Percentiles rank a stretch among this genome's conserved stretches.
phyloP scores from a whole-genome alignment of 1,140 invertebrate genomes.

The Cepaea nemoralis region DNA sequence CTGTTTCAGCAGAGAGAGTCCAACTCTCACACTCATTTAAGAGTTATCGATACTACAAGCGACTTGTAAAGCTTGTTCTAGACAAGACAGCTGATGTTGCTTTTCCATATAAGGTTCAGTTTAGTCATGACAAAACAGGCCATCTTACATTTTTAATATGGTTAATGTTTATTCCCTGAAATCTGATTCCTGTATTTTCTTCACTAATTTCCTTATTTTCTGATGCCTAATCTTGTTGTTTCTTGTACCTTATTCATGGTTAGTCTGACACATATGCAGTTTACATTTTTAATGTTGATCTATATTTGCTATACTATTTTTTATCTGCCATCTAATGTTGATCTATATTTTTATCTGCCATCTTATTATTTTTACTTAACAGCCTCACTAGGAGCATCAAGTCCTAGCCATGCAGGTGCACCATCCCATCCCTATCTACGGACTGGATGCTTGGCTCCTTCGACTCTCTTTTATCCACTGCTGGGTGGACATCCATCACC shows the following conservation, averaged over 20 bases:
- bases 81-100: too few species aligned
- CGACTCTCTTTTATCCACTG: slow-evolving; percentile 70
- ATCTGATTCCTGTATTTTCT: not conserved
- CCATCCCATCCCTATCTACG: slow-evolving; percentile 81
- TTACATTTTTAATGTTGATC: not conserved
- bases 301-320: not conserved
- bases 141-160: too few species aligned
- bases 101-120: too few species aligned
- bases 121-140: too few species aligned
- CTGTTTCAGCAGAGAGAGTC: too few species aligned
- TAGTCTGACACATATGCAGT: not conserved
- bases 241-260: not conserved
- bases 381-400: slow-evolving; percentile 51
- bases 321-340: not conserved
- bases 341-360: not conserved
- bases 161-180: too few species aligned
- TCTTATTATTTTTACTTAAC: not conserved
- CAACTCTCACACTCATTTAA: too few species aligned
- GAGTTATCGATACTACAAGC: too few species aligned
- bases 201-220: not conserved
- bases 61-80: too few species aligned
- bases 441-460: slow-evolving; percentile 59
- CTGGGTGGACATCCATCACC: slow-evolving; percentile 55
- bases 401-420: slow-evolving; percentile 81
- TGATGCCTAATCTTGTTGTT: not conserved